Conservation (phyloP, 2,113 vertebrate genomes). For the Pterocles burchelli region DNA sequence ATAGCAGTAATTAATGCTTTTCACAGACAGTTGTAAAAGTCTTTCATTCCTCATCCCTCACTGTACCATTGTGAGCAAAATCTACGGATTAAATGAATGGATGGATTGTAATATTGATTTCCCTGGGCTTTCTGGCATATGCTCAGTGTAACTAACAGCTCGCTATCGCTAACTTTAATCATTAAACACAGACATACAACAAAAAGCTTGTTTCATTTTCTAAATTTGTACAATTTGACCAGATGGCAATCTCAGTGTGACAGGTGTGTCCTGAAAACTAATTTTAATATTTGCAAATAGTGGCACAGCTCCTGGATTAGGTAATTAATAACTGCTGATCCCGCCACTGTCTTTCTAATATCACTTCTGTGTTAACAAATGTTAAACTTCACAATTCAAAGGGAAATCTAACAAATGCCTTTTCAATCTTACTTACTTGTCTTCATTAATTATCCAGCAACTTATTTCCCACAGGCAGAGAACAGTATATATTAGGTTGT, state of each 20-base stretch:
- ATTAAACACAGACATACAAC: not conserved
- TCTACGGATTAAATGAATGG: not conserved
- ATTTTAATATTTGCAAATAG: slow-evolving; percentile 13
- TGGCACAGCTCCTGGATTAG: not conserved
- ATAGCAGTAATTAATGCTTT: not conserved
- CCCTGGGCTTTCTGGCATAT: not conserved
- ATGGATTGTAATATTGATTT: not conserved
- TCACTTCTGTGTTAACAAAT: not conserved
- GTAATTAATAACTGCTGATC: not conserved
- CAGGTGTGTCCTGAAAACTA: not conserved
- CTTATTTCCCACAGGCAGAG: not conserved
- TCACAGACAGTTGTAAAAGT: not conserved
- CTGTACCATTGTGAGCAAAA: not conserved
- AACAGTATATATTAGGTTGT: not conserved
- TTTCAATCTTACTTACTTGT: not conserved
- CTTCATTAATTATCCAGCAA: not conserved
- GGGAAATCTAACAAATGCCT: not conserved
- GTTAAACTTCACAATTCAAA: not conserved
- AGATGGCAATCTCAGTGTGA: not conserved
- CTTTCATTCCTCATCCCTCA: not conserved
- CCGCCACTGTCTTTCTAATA: not conserved
- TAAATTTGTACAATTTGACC: not conserved
- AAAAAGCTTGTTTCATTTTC: not conserved
- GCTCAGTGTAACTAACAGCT: not conserved
- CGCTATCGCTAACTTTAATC: not conserved